Evolutionary conservation across 2,888 invertebrate species (phyloP).

Genomic region (Caenorhabditis uteleia): DNA sequence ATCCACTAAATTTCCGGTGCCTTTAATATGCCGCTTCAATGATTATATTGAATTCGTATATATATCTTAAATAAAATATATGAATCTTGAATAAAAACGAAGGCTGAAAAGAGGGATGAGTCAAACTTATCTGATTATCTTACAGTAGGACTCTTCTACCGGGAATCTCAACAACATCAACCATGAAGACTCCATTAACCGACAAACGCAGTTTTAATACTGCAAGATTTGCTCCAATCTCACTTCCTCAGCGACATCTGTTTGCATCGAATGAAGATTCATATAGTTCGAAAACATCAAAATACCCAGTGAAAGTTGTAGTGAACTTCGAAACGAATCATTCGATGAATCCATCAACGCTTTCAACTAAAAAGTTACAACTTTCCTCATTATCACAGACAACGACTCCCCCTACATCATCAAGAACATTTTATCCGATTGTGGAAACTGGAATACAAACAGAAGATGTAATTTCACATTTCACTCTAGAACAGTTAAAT

Average conservation of each 20-base stretch:
- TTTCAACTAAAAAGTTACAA: conserved; percentile 3
- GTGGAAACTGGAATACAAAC: conserved; percentile 45
- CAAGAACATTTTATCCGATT: conserved; percentile 34
- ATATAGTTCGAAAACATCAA: background rate
- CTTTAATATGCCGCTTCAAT: too few species aligned
- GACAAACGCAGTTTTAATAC: conserved; percentile 24
- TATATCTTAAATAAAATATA: too few species aligned
- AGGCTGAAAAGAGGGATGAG: too few species aligned
- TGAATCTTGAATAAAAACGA: too few species aligned
- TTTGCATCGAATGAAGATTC: background rate
- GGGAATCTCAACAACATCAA: too few species aligned
- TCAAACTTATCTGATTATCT: too few species aligned
- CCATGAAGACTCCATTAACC: conserved; percentile 4
- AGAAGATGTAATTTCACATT: conserved; percentile 37
- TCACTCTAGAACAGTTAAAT: background rate
- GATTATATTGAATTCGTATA: too few species aligned
- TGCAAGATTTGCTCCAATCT: conserved; percentile 18
- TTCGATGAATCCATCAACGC: background rate
- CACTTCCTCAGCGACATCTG: too few species aligned
- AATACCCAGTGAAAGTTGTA: conserved; percentile 30
- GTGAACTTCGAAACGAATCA: conserved; percentile 24
- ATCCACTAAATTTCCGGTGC: too few species aligned
- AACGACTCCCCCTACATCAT: conserved; percentile 38
- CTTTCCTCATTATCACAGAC: conserved; percentile 20
- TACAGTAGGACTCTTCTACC: too few species aligned